Evolutionary conservation across 2,113 vertebrate species (phyloP), one percentile per base, ranked within the genome.

Genomic region (Hylia prasina): DNA sequence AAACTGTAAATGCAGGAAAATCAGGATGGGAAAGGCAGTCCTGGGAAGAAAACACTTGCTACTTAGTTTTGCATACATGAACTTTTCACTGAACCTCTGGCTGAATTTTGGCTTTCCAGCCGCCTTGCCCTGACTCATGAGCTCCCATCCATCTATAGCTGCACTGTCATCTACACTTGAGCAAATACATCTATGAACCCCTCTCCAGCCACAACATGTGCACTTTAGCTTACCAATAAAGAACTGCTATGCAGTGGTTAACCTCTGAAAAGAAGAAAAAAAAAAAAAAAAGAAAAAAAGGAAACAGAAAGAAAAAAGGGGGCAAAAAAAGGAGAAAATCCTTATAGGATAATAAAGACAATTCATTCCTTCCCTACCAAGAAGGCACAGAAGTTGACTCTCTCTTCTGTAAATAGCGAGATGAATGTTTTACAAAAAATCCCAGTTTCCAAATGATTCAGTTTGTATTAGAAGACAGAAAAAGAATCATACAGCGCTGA

Each of bases 361-460:
- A 75, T 86, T 94, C 21, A 61, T 69, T 85, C 50, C 28, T 48
- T 85, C 30, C 13, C 33, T 39, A 77, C 6, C 47, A 71, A 70
- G 77, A 78, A 68, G 60, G 56, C 51, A 81, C 35, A 78, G 47
- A 39, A 81, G n/a, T 60, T 68, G 89, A 83, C 15, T 54, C 58
- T 63, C 35, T 64, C 35, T 47, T 81, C 88, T 83, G 57, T 60
- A 96, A 96, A 94, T 48, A 94, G 81, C 11, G 2, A 81, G 44
- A 83, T 82, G 60, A 96, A 87, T 79, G 30, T 76, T 93, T 79
- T 70, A 73, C 30, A 72, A 83, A 94, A 78, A 79, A 95, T 63
- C 79, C 44, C 27, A 44, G 72, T 60, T 56, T 54, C 47, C 71
- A 89, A 82, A 53, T 86, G 92, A 96, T 84, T 92, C 82, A 50